Percentiles rank a stretch among this genome's conserved stretches.
phyloP scores from a whole-genome alignment of 2,113 vertebrate species.

The Pteropus alecto region DNA sequence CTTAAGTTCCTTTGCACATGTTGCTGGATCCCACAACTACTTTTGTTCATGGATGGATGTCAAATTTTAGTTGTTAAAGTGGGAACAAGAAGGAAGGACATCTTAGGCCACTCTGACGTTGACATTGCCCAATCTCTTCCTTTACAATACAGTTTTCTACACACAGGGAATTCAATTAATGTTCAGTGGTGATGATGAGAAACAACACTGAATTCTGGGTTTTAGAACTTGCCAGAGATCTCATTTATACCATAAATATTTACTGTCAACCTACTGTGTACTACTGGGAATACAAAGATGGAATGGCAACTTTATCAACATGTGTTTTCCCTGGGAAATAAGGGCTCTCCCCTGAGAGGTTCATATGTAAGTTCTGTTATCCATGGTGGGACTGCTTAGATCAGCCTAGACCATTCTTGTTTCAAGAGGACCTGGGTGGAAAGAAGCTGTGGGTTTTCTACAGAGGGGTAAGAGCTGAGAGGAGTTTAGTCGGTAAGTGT shows the following conservation, averaged over 20 bases:
- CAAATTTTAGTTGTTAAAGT: neutral
- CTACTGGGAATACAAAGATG: neutral
- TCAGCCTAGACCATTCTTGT: neutral
- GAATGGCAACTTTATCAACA: neutral
- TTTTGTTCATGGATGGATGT: neutral
- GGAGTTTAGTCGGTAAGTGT: neutral
- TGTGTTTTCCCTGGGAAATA: neutral
- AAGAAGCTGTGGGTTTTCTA: neutral
- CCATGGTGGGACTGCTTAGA: neutral
- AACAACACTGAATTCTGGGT: neutral
- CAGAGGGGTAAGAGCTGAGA: neutral
- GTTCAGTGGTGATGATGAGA: neutral
- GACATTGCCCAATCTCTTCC: neutral
- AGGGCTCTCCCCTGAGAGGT: neutral
- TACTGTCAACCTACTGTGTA: neutral
- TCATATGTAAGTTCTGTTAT: neutral
- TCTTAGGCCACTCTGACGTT: neutral
- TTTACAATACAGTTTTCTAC: neutral
- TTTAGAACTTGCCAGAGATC: neutral
- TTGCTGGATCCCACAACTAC: neutral
- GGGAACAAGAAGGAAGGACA: neutral
- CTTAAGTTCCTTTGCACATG: neutral
- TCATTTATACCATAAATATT: neutral
- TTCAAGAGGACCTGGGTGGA: neutral
- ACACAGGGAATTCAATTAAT: neutral